Percentiles rank a stretch among this genome's conserved stretches.
Evolutionary conservation across 2,888 invertebrate species (phyloP).

Genomic region (Eustalomyia histrio): DNA sequence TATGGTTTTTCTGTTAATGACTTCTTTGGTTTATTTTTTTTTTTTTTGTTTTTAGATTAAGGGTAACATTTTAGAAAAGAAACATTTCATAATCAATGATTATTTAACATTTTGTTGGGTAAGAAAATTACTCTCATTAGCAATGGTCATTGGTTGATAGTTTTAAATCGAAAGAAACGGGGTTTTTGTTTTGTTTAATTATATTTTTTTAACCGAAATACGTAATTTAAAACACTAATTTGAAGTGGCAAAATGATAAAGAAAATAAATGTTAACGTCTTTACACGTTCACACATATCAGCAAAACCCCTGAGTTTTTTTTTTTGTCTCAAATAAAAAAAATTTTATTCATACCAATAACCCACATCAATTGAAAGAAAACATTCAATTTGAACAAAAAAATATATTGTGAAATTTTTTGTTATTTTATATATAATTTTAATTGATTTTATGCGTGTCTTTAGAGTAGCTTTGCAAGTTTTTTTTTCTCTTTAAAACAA

Average conservation of each 20-base stretch:
- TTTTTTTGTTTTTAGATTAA: neutral
- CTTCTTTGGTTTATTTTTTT: constrained; percentile 13
- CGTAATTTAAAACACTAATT: neutral
- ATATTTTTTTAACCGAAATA: neutral
- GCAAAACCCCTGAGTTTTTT: neutral
- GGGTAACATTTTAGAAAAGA: neutral
- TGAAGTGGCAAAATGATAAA: constrained; percentile 1
- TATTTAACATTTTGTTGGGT: neutral
- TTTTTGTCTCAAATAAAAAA: neutral
- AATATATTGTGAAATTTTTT: neutral
- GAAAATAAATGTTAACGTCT: constrained; percentile 5
- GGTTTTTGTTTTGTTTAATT: neutral
- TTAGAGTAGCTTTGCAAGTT: constrained; percentile 6
- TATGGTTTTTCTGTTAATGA: constrained; percentile 13
- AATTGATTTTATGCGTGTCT: constrained; percentile 20
- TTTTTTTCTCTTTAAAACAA: neutral
- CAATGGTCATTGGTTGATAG: neutral
- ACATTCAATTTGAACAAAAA: neutral
- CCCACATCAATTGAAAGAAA: constrained; percentile 5
- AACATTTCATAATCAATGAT: neutral
- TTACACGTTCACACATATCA: constrained; percentile 8
- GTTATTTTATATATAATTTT: neutral
- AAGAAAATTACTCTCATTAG: neutral
- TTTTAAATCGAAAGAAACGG: neutral
- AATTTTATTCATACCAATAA: neutral